Percentiles rank a stretch among this genome's conserved stretches.
phyloP scores from a whole-genome alignment of 2,888 invertebrate genomes.

The Apodemia duryi region DNA sequence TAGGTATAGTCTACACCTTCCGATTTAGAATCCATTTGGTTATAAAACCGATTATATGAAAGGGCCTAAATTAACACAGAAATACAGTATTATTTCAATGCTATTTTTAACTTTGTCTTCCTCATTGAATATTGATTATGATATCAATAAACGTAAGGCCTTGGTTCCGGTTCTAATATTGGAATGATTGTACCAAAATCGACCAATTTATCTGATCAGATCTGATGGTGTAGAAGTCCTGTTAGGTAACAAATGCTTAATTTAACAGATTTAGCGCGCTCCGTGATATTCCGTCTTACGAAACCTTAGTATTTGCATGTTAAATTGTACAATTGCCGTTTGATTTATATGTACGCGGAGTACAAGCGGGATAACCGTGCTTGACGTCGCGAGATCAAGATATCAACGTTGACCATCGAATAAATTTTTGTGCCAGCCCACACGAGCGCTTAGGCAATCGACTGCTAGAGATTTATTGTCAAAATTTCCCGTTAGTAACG shows the following conservation, averaged over 20 bases:
- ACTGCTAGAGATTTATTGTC: constrained; percentile 75
- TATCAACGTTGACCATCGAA: constrained; percentile 69
- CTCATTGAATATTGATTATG: too few relatives aligned
- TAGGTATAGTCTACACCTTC: constrained; percentile 5
- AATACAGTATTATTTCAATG: not conserved
- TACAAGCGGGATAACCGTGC: constrained; percentile 25
- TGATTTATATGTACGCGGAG: constrained; percentile 40
- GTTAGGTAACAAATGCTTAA: not conserved
- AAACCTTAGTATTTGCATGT: constrained; percentile 30
- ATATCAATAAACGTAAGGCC: too few relatives aligned
- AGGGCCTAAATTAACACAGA: not conserved
- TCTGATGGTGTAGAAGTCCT: not conserved
- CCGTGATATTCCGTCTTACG: constrained; percentile 33
- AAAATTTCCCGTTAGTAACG: constrained; percentile 79
- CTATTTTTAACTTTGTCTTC: too few relatives aligned
- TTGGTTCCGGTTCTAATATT: not conserved
- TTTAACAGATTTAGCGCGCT: constrained; percentile 45
- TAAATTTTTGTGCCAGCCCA: constrained; percentile 72
- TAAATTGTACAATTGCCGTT: constrained; percentile 42
- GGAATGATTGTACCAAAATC: not conserved
- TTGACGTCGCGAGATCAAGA: constrained; percentile 66
- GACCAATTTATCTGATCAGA: not conserved
- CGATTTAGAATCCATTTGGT: not conserved
- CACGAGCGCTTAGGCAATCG: constrained; percentile 77
- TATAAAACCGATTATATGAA: not conserved